Conservation (phyloP, 2,797 vertebrate genomes). For the Argyrosomus regius region DNA sequence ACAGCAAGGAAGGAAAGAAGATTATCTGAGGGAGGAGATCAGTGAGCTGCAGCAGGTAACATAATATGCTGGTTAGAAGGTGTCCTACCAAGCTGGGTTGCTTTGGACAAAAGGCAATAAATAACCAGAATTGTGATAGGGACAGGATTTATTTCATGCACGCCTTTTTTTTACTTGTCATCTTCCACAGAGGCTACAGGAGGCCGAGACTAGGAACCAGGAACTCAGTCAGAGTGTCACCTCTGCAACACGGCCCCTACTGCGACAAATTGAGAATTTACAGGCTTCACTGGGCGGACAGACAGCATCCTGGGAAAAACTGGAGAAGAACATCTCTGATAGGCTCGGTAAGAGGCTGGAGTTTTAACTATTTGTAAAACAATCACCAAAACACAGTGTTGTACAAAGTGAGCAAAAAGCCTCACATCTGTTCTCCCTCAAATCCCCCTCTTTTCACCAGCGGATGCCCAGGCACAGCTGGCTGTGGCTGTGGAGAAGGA, state of each 20-base stretch:
- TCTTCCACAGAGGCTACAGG: constrained; percentile 91
- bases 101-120: neutral
- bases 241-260: constrained; percentile 93
- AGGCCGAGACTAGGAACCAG: constrained; percentile 95
- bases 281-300: constrained; percentile 94
- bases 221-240: constrained; percentile 96
- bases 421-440: neutral
- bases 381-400: neutral
- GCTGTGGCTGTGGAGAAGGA: constrained; percentile 95
- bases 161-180: neutral
- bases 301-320: constrained; percentile 94
- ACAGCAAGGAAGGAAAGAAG: constrained; percentile 95
- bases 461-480: constrained; percentile 92
- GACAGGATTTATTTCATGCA: neutral
- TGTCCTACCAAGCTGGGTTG: neutral
- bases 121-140: neutral
- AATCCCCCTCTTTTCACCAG: constrained; percentile 71
- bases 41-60: constrained; percentile 94
- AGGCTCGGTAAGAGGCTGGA: constrained; percentile 89
- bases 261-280: constrained; percentile 97
- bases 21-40: constrained; percentile 98
- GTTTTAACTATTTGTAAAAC: constrained; percentile 4
- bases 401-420: neutral
- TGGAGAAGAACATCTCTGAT: constrained; percentile 97
- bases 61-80: neutral